Evolutionary conservation across 2,888 invertebrate species (phyloP).

Genomic region (Lissocephala sabroskyi): DNA sequence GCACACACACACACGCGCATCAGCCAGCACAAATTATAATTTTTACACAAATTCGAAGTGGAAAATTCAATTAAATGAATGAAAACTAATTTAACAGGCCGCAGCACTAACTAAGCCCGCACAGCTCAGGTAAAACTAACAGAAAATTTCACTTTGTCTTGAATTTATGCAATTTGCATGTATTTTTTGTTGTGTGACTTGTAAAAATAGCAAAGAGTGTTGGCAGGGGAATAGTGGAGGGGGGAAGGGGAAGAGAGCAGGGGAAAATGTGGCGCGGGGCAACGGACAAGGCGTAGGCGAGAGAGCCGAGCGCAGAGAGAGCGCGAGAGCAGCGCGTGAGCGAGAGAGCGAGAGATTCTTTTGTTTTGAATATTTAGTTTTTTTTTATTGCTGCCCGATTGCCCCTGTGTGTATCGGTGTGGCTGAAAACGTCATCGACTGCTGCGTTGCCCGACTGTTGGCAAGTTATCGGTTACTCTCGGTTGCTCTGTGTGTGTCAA

Average conservation of each 20-base stretch:
- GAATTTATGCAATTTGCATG: not conserved
- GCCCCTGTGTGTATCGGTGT: conserved; percentile 1
- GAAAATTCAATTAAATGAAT: too few species aligned
- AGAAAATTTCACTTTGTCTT: not conserved
- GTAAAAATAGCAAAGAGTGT: conserved; percentile 5
- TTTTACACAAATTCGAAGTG: too few species aligned
- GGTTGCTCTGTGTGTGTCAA: conserved; percentile 26
- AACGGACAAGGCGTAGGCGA: too few species aligned
- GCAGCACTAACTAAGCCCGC: too few species aligned
- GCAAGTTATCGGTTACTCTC: too few species aligned
- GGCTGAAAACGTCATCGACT: too few species aligned
- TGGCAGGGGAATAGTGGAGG: not conserved
- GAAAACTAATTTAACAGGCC: too few species aligned
- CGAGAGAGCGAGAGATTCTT: conserved; percentile 32
- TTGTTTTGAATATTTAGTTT: conserved; percentile 50
- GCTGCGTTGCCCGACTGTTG: too few species aligned
- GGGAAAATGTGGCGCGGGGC: too few species aligned
- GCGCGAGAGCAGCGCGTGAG: conserved; percentile 2
- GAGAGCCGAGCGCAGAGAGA: too few species aligned
- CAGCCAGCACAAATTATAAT: too few species aligned
- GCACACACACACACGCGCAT: conserved; percentile 19
- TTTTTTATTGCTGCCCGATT: conserved; percentile 9
- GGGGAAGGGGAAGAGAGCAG: not conserved
- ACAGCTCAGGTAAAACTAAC: too few species aligned
- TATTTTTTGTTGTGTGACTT: conserved; percentile 4